Conservation (phyloP, 1,140 invertebrate genomes). For the Dendrolimus kikuchii region DNA sequence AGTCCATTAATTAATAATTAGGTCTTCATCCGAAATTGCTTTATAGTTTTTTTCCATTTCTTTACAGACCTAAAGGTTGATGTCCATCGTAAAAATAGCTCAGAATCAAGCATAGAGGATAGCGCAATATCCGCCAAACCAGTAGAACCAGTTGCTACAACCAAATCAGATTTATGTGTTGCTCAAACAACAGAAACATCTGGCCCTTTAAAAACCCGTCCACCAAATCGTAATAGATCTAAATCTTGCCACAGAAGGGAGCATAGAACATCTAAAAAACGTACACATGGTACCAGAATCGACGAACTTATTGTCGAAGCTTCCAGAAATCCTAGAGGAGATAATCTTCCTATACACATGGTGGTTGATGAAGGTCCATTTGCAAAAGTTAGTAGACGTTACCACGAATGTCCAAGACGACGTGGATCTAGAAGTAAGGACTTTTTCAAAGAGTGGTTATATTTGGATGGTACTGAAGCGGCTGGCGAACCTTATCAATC, state of each 20-base stretch:
- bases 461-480: constrained; percentile 51
- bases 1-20: no score
- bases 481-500: constrained; percentile 59
- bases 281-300: constrained; percentile 43
- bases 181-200: constrained; percentile 33
- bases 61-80: constrained; percentile 89
- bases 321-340: constrained; percentile 40
- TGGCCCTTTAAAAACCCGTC: constrained; percentile 49
- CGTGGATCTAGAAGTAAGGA: constrained; percentile 48
- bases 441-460: constrained; percentile 64
- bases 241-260: constrained; percentile 51
- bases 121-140: constrained; percentile 48
- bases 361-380: constrained; percentile 52
- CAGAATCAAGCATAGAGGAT: constrained; percentile 80
- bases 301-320: constrained; percentile 58
- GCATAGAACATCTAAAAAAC: constrained; percentile 37
- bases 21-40: no score
- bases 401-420: constrained; percentile 51
- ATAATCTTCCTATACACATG: constrained; percentile 54
- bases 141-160: constrained; percentile 37
- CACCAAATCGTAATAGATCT: constrained; percentile 38
- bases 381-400: constrained; percentile 54
- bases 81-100: constrained; percentile 93
- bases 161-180: constrained; percentile 56
- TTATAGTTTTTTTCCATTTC: constrained; percentile 12